Evolutionary conservation across 2,797 vertebrate species (phyloP), one percentile per base, ranked within the genome.

Genomic region (Pseudomugil gertrudae): DNA sequence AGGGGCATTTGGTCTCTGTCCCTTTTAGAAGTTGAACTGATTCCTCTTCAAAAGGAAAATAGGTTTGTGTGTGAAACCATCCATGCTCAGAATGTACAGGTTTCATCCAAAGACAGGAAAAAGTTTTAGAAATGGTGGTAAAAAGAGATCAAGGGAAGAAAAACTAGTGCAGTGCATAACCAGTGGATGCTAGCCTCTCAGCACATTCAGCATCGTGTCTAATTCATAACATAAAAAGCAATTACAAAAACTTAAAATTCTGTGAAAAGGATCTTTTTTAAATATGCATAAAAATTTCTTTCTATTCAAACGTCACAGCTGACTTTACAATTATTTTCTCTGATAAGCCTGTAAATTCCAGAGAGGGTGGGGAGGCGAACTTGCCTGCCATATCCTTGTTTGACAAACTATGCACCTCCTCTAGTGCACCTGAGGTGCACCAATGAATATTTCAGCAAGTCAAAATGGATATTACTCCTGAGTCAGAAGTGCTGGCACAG

Each of bases 391-490:
- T 63, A 79, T 72, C 82, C 76, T 81, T 32, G 69, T 71, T 73
- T 81, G 87, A 89, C 86, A 89, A 78, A 70, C 69, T 75, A 68
- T 71, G 76, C 84, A 66, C 76, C 79, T 79, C 78, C 80, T 76
- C 81, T 38, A 67, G 76, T 70, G 79, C 73, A 32, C 68, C 74
- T 30, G 21, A 72, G 78, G 83, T 83, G 85, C 82, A 80, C 83
- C 83, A 78, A 91, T 93, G 89, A 92, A 93, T 94, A 91, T 93
- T 93, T 93, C 85, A 93, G 77, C 47, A 53, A 84, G 81, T 92
- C 82, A 88, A 79, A 91, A 90, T 81, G 89, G 88, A 88, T 88
- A 84, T 92, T 80, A 84, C 84, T 84, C 90, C 83, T 70, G 78
- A 84, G 82, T 82, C 69, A 83, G 79, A 81, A 45, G 55, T 77